Evolutionary conservation across 1,140 invertebrate species (phyloP), one percentile per base, ranked within the genome.

Genomic region (Zaprionus nigranus): DNA sequence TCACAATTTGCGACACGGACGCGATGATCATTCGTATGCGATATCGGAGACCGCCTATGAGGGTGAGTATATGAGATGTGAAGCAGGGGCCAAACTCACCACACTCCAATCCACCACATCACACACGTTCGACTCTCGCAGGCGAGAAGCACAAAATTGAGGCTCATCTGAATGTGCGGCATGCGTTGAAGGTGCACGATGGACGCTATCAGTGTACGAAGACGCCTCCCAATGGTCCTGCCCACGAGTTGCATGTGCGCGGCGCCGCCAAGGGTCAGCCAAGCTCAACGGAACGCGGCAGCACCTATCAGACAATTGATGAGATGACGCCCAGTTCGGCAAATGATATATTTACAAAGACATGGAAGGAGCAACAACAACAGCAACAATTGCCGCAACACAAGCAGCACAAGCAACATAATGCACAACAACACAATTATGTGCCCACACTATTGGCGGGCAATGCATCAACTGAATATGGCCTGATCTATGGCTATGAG

Each of bases 121-220:
- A 15, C 20, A 56, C 51, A 63, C 51, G 40, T 36, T 34, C 30
- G 30, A 34, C 9, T 34, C 51, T 40, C 65, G 54, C 88, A 92
- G 91, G 91, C 88, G 91, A 92, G 73, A 81, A 80, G 53, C 86
- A 92, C 76, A 92, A 82, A 76, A 92, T 92, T 58, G 91, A 92
- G 78, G 91, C 92, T 17, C 88, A 84, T 49, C 67, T 93, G 5
- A 81, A 66, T 5, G 92, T 93, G 40, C 78, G 82, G 53, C 87
- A 91, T 43, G 92, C 92, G 2, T 67, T 92, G 2, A 86, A 87
- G 64, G 88, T 83, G 64, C 92, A 93, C 79, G 90, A 92, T 60
- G 92, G 92, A n/a, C 74, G 77, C 3, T 93, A 93, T 75, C 90
- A 92, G 79, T 93, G 92, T 78, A 93, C 61, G 36, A 67, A 67